Percentiles rank a stretch among this genome's conserved stretches.
Conservation (phyloP, 1,140 invertebrate genomes). For the Elymnias hypermnestra region DNA sequence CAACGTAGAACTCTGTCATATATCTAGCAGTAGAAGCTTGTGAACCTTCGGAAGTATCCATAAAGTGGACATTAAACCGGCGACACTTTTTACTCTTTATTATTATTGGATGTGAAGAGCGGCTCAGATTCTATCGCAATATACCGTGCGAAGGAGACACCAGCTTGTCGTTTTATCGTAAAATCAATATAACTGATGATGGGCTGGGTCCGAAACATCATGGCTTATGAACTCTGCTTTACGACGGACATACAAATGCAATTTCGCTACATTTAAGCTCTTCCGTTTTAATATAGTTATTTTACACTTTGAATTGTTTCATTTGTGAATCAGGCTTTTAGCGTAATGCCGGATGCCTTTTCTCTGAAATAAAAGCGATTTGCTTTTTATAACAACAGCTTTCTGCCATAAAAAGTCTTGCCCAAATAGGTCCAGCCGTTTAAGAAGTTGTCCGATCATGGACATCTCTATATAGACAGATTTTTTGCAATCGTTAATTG, state of each 20-base stretch:
- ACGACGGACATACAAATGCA: conserved; percentile 30
- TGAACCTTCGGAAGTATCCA: conserved; percentile 56
- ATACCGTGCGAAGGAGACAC: conserved; percentile 47
- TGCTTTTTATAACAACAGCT: too few relatives aligned
- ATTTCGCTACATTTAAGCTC: conserved; percentile 17
- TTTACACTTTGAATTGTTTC: too few relatives aligned
- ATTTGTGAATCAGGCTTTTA: too few relatives aligned
- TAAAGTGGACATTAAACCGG: conserved; percentile 71
- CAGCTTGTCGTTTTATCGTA: conserved; percentile 61
- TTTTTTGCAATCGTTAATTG: too few relatives aligned
- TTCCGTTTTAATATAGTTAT: conserved; percentile 11
- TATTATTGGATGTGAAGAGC: conserved; percentile 72
- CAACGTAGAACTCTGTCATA: too few relatives aligned
- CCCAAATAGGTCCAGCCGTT: too few relatives aligned
- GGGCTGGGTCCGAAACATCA: conserved; percentile 43
- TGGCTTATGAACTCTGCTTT: conserved; percentile 56
- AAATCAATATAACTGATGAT: conserved; percentile 67
- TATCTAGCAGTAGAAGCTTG: conserved; percentile 57
- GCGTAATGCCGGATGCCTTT: too few relatives aligned
- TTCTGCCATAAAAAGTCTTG: too few relatives aligned
- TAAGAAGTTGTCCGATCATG: too few relatives aligned
- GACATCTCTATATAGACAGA: too few relatives aligned
- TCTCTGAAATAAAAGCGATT: too few relatives aligned
- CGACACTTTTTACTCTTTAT: conserved; percentile 75
- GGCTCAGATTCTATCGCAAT: conserved; percentile 69